Evolutionary conservation across 2,888 invertebrate genomes (phyloP).

Genomic region (Himalopsyche anomala): DNA sequence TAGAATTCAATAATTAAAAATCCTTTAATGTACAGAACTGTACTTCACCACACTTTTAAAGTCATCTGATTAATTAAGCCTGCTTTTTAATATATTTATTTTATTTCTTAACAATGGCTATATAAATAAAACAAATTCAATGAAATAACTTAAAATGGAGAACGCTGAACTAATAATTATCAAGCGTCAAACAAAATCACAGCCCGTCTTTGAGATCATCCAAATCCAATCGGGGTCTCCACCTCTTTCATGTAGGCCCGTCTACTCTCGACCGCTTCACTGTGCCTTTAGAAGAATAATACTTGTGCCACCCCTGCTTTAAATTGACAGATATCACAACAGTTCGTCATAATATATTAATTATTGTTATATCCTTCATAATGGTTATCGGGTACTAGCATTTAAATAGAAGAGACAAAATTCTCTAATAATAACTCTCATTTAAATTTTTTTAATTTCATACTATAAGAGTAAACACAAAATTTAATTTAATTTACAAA

Average conservation of each 20-base stretch:
- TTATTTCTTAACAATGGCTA: not conserved
- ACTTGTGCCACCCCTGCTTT: slow-evolving; percentile 26
- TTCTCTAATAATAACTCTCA: too few species aligned
- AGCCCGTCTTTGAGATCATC: slow-evolving; percentile 1
- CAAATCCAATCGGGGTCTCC: slow-evolving; percentile 34
- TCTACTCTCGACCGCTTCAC: not conserved
- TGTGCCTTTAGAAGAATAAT: slow-evolving; percentile 14
- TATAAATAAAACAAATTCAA: not conserved
- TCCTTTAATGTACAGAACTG: too few species aligned
- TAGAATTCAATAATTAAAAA: too few species aligned
- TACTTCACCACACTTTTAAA: too few species aligned
- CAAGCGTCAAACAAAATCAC: slow-evolving; percentile 8
- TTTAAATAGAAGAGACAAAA: too few species aligned
- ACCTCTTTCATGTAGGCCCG: slow-evolving; percentile 11
- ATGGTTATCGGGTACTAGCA: too few species aligned
- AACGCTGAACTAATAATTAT: not conserved
- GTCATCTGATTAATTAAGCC: too few species aligned
- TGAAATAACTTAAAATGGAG: not conserved
- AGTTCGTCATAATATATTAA: not conserved
- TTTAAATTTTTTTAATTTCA: too few species aligned
- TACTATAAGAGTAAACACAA: too few species aligned
- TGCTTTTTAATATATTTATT: too few species aligned
- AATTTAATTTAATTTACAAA: too few species aligned
- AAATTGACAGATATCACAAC: not conserved
- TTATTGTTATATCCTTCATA: too few species aligned